Conservation (phyloP, 2,797 vertebrate species). For the Ceyx erithaca region DNA sequence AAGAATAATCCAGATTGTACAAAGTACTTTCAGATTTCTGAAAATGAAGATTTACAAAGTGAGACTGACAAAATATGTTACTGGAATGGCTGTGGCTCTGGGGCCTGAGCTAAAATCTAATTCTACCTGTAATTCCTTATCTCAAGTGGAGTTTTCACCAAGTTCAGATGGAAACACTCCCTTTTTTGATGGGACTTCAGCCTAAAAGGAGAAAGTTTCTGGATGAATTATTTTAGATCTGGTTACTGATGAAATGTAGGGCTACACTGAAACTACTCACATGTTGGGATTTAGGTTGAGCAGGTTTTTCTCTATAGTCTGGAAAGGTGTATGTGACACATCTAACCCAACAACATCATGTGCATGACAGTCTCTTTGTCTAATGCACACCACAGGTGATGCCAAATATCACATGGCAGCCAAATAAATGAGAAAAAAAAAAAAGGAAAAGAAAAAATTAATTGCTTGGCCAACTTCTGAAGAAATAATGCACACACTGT, state of each 20-base stretch:
- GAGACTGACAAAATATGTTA: background rate
- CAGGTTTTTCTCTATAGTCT: background rate
- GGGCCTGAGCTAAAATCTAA: too few relatives aligned
- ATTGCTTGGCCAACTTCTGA: background rate
- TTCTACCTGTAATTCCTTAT: too few relatives aligned
- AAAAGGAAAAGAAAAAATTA: background rate
- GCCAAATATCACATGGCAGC: background rate
- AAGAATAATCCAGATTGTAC: background rate
- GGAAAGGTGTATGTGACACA: background rate
- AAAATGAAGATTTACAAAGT: background rate
- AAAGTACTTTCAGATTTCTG: background rate
- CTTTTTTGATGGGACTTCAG: too few relatives aligned
- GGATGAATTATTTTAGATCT: too few relatives aligned
- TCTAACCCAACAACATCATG: background rate
- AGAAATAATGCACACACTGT: background rate
- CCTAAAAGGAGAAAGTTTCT: too few relatives aligned
- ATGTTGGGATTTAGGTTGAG: background rate
- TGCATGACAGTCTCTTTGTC: background rate
- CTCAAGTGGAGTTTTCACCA: too few relatives aligned
- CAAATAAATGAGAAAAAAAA: background rate
- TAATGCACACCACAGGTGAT: background rate
- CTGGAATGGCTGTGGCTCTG: too few relatives aligned
- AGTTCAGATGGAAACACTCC: too few relatives aligned
- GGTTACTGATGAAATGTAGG: too few relatives aligned
- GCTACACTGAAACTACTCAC: too few relatives aligned